Conservation (phyloP, 2,797 vertebrate species). For the Sitta carolinensis region DNA sequence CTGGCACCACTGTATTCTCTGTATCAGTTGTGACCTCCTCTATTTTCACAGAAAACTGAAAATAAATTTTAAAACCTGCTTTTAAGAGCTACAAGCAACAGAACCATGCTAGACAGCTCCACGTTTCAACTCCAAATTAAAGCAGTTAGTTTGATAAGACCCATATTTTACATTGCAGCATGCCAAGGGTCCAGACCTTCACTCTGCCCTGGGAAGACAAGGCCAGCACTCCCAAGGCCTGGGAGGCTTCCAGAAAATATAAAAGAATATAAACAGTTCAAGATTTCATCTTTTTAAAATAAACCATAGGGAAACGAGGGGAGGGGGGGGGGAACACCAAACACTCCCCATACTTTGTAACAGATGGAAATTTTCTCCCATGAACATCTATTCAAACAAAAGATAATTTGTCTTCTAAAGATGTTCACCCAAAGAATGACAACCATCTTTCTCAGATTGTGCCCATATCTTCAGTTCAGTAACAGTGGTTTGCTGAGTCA, state of each 20-base stretch:
- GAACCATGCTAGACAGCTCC: neutral
- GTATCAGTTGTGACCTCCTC: neutral
- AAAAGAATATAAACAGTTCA: neutral
- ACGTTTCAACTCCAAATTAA: neutral
- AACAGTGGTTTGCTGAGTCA: neutral
- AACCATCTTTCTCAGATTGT: neutral
- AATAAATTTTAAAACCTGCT: neutral
- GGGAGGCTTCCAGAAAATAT: neutral
- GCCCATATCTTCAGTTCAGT: neutral
- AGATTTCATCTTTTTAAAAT: neutral
- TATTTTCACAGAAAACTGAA: neutral
- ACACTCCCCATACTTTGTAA: neutral
- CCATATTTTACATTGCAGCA: neutral
- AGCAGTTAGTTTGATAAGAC: neutral
- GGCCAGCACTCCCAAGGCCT: neutral
- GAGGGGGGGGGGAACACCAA: neutral
- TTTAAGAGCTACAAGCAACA: neutral
- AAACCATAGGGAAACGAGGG: neutral
- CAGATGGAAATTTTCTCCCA: neutral
- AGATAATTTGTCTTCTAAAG: neutral
- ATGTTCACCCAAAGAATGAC: neutral
- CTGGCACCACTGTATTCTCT: neutral
- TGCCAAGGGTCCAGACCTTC: neutral
- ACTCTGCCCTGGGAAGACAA: neutral
- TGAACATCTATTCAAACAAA: neutral